Evolutionary conservation across 2,797 vertebrate genomes (phyloP).

Genomic region (Trichosurus vulpecula): DNA sequence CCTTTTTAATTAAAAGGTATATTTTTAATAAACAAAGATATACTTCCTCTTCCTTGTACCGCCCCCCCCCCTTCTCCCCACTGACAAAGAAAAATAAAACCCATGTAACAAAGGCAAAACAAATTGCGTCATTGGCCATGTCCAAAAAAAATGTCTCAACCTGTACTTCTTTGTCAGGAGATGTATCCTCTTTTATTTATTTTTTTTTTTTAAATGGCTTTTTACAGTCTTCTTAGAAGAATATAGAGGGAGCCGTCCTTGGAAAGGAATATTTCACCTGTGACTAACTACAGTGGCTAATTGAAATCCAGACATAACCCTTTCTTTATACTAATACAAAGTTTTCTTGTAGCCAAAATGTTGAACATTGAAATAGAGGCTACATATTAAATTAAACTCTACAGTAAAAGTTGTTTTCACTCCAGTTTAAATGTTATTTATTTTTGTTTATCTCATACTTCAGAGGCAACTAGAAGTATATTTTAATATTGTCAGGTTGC

Average conservation of each 20-base stretch:
- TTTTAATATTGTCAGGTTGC: conserved; percentile 6
- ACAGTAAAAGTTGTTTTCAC: conserved; percentile 9
- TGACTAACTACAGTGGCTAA: conserved; percentile 2
- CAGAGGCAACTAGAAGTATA: conserved; percentile 21
- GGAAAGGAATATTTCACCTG: conserved; percentile 34
- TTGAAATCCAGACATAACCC: conserved; percentile 22
- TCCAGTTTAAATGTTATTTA: neutral
- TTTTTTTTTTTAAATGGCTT: conserved; percentile 39
- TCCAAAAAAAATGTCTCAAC: neutral
- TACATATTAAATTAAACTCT: conserved; percentile 40
- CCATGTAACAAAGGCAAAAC: neutral
- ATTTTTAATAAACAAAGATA: neutral
- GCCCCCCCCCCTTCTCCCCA: conserved; percentile 17
- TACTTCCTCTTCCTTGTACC: no score
- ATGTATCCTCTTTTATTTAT: neutral
- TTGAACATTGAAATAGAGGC: conserved; percentile 37
- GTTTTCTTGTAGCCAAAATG: conserved; percentile 32
- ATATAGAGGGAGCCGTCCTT: conserved; percentile 50
- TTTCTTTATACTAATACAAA: conserved; percentile 22
- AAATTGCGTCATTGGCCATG: neutral
- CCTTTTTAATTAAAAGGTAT: conserved; percentile 19
- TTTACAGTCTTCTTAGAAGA: conserved; percentile 6
- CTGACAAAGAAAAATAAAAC: neutral
- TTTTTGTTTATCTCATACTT: conserved; percentile 19
- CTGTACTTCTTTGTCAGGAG: neutral